Evolutionary conservation across 2,888 invertebrate species (phyloP).

Genomic region (Hylaea fasciaria): DNA sequence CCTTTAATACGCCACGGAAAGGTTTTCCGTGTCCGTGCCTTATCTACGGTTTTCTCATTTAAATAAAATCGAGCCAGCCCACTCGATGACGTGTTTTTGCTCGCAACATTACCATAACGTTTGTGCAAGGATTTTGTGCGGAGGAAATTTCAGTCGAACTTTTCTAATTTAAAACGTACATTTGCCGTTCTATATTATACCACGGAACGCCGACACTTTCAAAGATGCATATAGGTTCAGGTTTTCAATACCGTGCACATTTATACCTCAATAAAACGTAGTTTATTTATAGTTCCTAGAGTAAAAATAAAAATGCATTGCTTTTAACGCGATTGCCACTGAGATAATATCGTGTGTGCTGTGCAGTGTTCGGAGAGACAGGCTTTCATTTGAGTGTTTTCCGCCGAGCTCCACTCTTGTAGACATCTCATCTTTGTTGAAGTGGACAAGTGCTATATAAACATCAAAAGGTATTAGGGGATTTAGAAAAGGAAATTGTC

Average conservation of each 20-base stretch:
- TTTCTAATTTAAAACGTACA: slow-evolving; percentile 25
- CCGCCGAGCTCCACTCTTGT: slow-evolving; percentile 49
- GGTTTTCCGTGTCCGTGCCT: slow-evolving; percentile 68
- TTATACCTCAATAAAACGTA: slow-evolving; percentile 5
- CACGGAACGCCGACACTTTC: neutral
- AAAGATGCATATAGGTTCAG: neutral
- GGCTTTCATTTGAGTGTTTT: slow-evolving; percentile 59
- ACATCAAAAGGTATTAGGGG: slow-evolving; percentile 42
- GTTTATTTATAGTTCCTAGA: slow-evolving; percentile 1
- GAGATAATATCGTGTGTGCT: slow-evolving; percentile 50
- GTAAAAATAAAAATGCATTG: slow-evolving; percentile 33
- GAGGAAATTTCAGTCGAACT: slow-evolving; percentile 29
- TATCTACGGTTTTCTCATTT: slow-evolving; percentile 64
- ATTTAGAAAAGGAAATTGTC: slow-evolving; percentile 42
- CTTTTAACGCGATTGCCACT: slow-evolving; percentile 45
- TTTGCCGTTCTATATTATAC: slow-evolving; percentile 7
- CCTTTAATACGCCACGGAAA: slow-evolving; percentile 61
- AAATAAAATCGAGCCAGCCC: slow-evolving; percentile 55
- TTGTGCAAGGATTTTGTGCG: slow-evolving; percentile 34
- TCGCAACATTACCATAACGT: slow-evolving; percentile 37
- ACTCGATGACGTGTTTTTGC: slow-evolving; percentile 51
- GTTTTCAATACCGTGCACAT: neutral
- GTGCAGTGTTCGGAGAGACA: slow-evolving; percentile 44
- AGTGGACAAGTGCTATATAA: slow-evolving; percentile 43
- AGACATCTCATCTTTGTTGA: slow-evolving; percentile 52